phyloP scores from a whole-genome alignment of 2,888 invertebrate species.

The Caradrina kadenii region DNA sequence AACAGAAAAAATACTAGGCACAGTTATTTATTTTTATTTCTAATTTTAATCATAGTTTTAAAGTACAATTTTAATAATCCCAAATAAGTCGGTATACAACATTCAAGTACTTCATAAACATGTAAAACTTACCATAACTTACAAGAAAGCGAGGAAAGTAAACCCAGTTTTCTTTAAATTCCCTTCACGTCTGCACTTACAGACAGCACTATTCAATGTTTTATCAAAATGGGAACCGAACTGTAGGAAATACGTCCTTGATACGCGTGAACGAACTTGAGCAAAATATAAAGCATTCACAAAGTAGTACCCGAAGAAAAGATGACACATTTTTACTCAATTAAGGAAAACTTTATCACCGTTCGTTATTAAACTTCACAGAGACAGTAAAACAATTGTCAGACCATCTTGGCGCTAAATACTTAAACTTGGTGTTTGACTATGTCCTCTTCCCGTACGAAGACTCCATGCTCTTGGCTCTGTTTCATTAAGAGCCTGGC shows the following conservation, averaged over 20 bases:
- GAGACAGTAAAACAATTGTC: slow-evolving; percentile 33
- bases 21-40: neutral
- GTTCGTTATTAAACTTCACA: slow-evolving; percentile 21
- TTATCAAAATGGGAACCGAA: slow-evolving; percentile 42
- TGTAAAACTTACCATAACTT: slow-evolving; percentile 4
- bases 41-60: neutral
- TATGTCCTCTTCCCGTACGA: slow-evolving; percentile 20
- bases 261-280: slow-evolving; percentile 34
- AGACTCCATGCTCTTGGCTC: slow-evolving; percentile 32
- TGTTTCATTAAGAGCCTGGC: slow-evolving; percentile 53
- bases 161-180: slow-evolving; percentile 34
- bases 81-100: neutral
- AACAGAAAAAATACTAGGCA: neutral
- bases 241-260: slow-evolving; percentile 33
- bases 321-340: slow-evolving; percentile 28
- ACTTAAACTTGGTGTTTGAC: slow-evolving; percentile 37
- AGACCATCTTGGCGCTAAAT: slow-evolving; percentile 36
- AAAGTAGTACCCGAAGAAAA: slow-evolving; percentile 14
- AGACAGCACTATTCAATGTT: slow-evolving; percentile 55
- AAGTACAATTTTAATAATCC: neutral
- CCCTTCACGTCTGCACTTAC: slow-evolving; percentile 53
- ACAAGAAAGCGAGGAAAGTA: slow-evolving; percentile 11
- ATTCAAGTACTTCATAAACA: neutral
- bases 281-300: slow-evolving; percentile 46
- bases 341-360: slow-evolving; percentile 10